phyloP scores from a whole-genome alignment of 92 coral and sea anemone genomes.

The Hydrozoanthus gracilis region DNA sequence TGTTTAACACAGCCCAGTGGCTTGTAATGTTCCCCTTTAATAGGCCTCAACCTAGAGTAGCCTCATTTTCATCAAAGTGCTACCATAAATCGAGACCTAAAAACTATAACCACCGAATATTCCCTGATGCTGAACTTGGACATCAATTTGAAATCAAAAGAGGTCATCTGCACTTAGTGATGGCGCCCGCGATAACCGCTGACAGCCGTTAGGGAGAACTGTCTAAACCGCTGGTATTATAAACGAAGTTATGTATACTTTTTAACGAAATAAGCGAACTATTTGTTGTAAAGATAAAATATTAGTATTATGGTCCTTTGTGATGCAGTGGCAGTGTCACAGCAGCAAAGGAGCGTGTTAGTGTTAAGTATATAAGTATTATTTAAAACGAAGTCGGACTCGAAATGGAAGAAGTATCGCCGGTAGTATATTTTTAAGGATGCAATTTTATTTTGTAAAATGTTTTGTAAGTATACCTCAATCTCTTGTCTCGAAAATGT shows the following conservation, averaged over 20 bases:
- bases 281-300: not conserved
- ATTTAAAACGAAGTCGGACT: constrained; percentile 1
- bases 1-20: constrained; percentile 46
- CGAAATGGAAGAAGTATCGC: not conserved
- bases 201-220: no score
- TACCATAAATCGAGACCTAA: not conserved
- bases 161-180: no score
- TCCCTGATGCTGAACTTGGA: not conserved
- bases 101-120: not conserved
- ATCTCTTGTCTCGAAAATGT: not conserved
- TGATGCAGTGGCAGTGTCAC: not conserved
- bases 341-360: constrained; percentile 15
- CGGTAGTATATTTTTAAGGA: not conserved
- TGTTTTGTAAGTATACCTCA: not conserved
- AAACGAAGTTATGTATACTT: not conserved
- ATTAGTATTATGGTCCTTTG: not conserved
- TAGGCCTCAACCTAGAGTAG: not conserved
- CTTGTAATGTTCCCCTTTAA: not conserved
- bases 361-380: constrained; percentile 11
- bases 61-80: not conserved
- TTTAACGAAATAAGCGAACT: not conserved
- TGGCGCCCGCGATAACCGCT: no score
- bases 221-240: not conserved
- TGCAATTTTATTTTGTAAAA: not conserved
- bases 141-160: no score